Conservation (phyloP, 53 echinoderm and acorn worm species). For the Stichopus horrens region DNA sequence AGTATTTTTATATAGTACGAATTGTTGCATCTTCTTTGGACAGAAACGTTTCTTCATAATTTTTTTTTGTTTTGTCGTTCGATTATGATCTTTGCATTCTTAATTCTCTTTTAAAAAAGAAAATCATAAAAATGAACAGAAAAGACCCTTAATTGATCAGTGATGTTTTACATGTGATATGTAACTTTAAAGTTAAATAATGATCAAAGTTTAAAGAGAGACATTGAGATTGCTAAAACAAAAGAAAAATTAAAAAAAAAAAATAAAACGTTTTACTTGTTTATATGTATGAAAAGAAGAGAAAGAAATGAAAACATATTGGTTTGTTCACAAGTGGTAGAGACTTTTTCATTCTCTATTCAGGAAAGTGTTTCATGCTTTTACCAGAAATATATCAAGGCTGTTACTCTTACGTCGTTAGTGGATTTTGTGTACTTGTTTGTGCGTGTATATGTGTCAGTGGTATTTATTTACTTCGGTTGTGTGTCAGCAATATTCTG, state of each 20-base stretch:
- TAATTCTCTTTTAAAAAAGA: no score
- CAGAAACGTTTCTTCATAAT: no score
- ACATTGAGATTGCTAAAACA: neutral
- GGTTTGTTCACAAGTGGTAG: neutral
- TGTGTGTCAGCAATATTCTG: no score
- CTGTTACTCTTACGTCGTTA: neutral
- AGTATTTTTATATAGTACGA: no score
- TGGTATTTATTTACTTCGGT: no score
- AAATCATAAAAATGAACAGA: no score
- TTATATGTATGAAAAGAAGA: neutral
- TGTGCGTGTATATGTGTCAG: no score
- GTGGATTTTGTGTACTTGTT: no score
- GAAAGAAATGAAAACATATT: neutral
- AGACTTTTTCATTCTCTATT: neutral
- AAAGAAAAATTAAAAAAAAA: no score
- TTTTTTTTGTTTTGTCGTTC: no score
- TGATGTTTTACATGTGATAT: neutral
- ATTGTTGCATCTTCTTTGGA: no score
- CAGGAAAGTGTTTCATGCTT: neutral
- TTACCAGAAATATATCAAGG: slow-evolving; percentile 3
- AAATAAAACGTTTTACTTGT: neutral
- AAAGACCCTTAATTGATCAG: neutral
- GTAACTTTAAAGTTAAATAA: neutral
- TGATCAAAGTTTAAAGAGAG: neutral
- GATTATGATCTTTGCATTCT: no score